Percentiles rank a stretch among this genome's conserved stretches.
These are phyloP conservation scores for Penaeus indicus DNA, from an alignment of 1,140 invertebrate species.

Conservation along the genomic window DNA sequence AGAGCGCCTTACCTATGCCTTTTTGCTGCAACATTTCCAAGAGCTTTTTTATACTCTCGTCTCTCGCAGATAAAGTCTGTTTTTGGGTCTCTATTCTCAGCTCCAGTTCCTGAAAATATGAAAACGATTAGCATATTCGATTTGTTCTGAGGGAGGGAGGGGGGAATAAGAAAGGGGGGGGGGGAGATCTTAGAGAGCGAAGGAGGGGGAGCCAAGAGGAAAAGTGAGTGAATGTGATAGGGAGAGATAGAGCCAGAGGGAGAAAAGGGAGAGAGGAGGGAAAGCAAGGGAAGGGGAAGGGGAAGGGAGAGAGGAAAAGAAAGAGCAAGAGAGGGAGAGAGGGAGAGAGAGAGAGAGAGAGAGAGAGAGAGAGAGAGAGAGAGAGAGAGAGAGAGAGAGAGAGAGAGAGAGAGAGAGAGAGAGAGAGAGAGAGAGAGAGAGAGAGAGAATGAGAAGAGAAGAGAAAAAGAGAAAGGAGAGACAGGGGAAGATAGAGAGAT, in stretches of 20 bases:
- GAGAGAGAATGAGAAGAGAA: no score
- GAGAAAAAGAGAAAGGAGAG: no score
- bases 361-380: no score
- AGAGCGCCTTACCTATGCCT: constrained; percentile 85
- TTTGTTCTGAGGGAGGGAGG: background rate
- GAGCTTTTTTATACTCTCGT: constrained; percentile 98
- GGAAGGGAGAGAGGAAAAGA: background rate
- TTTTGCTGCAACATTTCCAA: constrained; percentile 98
- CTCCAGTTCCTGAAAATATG: constrained; percentile 86
- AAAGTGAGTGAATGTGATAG: background rate
- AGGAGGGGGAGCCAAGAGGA: background rate
- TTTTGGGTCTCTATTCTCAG: constrained; percentile 97
- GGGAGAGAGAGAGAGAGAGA: no score
- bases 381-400: no score
- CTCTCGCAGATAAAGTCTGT: constrained; percentile 93
- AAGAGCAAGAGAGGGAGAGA: no score
- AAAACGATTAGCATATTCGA: constrained; percentile 1
- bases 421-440: no score
- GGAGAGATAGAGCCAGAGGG: background rate
- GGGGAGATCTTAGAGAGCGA: background rate
- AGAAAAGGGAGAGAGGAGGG: background rate
- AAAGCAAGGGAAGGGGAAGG: no score
- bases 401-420: no score
- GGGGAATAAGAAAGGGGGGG: background rate
- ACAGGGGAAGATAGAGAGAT: no score